Evolutionary conservation across 2,797 vertebrate species (phyloP).

Genomic region (Sebastiscus tertius): DNA sequence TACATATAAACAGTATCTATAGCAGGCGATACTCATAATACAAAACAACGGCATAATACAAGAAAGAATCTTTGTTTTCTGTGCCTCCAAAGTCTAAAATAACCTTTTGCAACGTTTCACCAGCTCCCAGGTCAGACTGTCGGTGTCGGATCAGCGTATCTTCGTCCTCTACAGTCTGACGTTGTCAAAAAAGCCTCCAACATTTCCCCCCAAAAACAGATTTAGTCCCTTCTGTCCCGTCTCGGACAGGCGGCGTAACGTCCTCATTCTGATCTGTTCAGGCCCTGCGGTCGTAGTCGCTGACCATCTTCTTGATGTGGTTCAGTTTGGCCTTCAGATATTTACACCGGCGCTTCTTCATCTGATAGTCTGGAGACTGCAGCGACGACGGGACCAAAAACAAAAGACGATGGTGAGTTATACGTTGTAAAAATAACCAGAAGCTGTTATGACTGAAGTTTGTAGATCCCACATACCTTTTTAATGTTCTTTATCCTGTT

Average conservation of each 20-base stretch:
- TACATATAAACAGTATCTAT: constrained; percentile 14
- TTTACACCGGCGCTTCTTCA: constrained; percentile 88
- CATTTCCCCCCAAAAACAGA: not conserved
- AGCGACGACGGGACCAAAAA: not conserved
- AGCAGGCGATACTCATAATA: constrained; percentile 13
- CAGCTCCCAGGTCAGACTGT: not conserved
- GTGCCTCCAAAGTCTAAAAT: not conserved
- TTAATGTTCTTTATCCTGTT: constrained; percentile 83
- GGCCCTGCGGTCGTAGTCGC: constrained; percentile 81
- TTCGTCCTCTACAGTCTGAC: not conserved
- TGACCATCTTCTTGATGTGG: constrained; percentile 92
- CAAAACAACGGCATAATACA: constrained; percentile 18
- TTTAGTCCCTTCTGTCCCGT: not conserved
- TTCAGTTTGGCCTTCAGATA: constrained; percentile 89
- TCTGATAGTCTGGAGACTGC: constrained; percentile 87
- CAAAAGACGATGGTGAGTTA: not conserved
- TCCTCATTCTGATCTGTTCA: constrained; percentile 26
- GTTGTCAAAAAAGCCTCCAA: not conserved
- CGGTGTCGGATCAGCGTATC: not conserved
- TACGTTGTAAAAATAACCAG: not conserved
- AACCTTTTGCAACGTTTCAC: not conserved
- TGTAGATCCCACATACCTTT: constrained; percentile 67
- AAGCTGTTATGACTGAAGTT: not conserved
- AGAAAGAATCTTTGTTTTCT: not conserved
- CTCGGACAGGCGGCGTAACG: not conserved